Evolutionary conservation across 92 coral and sea anemone genomes (phyloP), one percentile per base, ranked within the genome.

Genomic region (Phenganax subtilis): DNA sequence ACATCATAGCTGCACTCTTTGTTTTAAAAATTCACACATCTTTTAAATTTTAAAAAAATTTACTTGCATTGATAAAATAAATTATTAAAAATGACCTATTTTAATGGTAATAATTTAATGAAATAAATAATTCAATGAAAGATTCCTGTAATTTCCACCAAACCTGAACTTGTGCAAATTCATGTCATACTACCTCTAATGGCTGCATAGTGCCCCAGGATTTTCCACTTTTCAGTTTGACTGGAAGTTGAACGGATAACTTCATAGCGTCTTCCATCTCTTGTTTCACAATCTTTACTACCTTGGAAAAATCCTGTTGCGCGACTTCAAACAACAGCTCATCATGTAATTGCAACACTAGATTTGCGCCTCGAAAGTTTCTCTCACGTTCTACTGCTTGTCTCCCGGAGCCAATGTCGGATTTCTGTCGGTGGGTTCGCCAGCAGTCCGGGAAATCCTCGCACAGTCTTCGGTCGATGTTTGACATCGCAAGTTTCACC

Each of bases 191-290:
- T 12, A 2, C 51, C 44, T 96, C 99, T 52, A 90, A 66, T 9
- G 91, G 85, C n/a, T 87, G 83, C 93, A 96, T 85, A 29, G 85
- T 83, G 54, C 99, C 99, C 99, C 99, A 96, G 0, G 99, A 87
- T 83, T 93, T 89, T 55, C 99, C 99, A 53, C 91, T 92, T 91
- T 92, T 92, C 86, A 96, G 82, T 77, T 96, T 96, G 56, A 96
- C 97, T 7, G 99, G 99, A 15, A 90, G 70, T 7, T 77, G 83
- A 25, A 96, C 97, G 28, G 97, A 84, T 55, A 96, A 85, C 79
- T 85, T 89, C 85, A 96, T 85, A 7, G 97, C 99, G 62, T 81
- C 69, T 80, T 96, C 99, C 99, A 96, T 96, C 75, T 92, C 97
- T 3, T 71, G 75, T 65, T 87, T 89, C 16, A 96, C 97, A 82